A percentile compares a stretch with the other conserved stretches of the same genome.
Evolutionary conservation across 2,797 vertebrate genomes (phyloP).

Genomic region (Cossypha polioptera): DNA sequence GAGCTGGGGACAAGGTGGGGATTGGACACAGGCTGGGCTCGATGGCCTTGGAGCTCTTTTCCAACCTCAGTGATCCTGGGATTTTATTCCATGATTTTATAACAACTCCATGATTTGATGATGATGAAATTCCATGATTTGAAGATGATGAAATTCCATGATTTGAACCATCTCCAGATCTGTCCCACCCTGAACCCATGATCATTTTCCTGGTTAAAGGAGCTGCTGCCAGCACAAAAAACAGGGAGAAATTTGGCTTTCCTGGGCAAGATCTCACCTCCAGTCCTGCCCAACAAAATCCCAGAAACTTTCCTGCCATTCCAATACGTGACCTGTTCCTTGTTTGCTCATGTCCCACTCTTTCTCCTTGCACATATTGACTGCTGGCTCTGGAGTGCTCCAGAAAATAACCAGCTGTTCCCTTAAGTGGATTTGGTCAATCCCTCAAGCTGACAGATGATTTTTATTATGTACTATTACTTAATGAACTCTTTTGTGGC

Average conservation of each 20-base stretch:
- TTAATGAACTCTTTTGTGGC: slow-evolving; percentile 89
- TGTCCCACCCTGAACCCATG: background rate
- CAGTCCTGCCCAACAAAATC: accelerated
- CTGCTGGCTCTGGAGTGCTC: slow-evolving; percentile 6
- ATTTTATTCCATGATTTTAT: background rate
- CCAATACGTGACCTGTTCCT: background rate
- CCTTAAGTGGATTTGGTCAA: slow-evolving; percentile 67
- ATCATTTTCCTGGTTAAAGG: background rate
- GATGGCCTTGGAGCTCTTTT: background rate
- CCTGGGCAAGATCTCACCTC: accelerated
- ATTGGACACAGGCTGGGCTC: accelerated
- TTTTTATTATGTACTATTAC: slow-evolving; percentile 84
- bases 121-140: background rate
- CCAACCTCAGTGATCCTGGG: background rate
- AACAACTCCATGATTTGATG: background rate
- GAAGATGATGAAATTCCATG: background rate
- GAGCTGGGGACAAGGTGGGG: background rate
- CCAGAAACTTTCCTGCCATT: background rate
- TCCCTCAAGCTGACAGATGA: slow-evolving; percentile 82
- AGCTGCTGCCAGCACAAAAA: background rate
- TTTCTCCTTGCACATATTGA: background rate
- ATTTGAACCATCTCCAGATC: background rate
- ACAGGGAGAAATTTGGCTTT: background rate
- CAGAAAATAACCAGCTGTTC: slow-evolving; percentile 64
- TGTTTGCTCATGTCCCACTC: background rate